Conservation (phyloP, 2,888 invertebrate genomes). For the Ichneumoninae sp. region DNA sequence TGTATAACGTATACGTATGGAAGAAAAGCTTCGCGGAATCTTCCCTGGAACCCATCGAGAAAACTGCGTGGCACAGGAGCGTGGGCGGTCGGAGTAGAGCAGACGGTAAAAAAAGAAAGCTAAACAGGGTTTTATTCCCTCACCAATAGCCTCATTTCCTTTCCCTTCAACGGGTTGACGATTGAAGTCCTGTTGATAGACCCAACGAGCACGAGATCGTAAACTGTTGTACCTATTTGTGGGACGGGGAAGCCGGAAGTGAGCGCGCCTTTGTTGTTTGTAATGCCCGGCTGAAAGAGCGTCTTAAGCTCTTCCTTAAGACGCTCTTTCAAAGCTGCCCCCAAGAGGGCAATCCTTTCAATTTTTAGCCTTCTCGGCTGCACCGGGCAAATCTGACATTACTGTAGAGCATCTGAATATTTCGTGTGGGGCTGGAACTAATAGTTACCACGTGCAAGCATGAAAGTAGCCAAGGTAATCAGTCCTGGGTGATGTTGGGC, state of each 20-base stretch:
- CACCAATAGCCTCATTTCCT: slow-evolving; percentile 9
- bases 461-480: background rate
- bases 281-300: background rate
- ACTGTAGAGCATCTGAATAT: background rate
- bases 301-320: background rate
- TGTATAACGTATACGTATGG: slow-evolving; percentile 45
- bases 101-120: slow-evolving; percentile 18
- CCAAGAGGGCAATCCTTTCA: background rate
- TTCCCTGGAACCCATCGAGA: slow-evolving; percentile 66
- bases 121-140: slow-evolving; percentile 7
- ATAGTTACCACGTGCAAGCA: background rate
- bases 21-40: slow-evolving; percentile 75
- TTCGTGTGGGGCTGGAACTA: background rate
- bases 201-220: slow-evolving; percentile 4
- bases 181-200: slow-evolving; percentile 32
- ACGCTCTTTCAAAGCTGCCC: too few species aligned
- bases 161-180: slow-evolving; percentile 7
- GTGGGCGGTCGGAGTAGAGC: slow-evolving; percentile 20
- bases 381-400: background rate
- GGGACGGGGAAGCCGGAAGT: background rate
- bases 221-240: slow-evolving; percentile 1
- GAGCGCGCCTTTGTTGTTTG: background rate
- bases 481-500: background rate
- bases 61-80: slow-evolving; percentile 49
- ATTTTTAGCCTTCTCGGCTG: background rate